Evolutionary conservation across 2,888 invertebrate genomes (phyloP), one percentile per base, ranked within the genome.

Genomic region (Pterostichus niger): DNA sequence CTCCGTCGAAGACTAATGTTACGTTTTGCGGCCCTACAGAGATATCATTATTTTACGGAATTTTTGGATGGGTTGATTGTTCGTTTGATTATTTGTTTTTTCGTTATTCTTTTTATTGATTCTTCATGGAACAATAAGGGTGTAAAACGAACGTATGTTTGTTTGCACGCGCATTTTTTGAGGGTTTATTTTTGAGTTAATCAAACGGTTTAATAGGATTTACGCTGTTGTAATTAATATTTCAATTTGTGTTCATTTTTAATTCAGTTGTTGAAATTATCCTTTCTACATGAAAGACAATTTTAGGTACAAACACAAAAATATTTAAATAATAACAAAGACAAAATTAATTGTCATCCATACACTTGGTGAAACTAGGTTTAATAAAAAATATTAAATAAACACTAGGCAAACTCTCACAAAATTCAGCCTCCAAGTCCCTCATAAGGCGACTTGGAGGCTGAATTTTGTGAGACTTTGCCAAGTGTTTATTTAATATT

Each of bases 31-130:
- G 33, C 35, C 13, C 64, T 64, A 35, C 56, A 40, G 44, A 44
- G 44, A 44, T 71, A 40, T 40, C 68, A 68, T 71, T 71, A 71
- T 71, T 71, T 71, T 71, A 71, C 68, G 17, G 44, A 71, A 71
- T 44, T 71, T 44, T 44, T 17, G 35, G 35, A 64, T 35, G 35
- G 10, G 35, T 64, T 64, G 64, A 61, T 11, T 33, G 24, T 61
- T 33, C 13, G 31, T 31, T 31, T 61, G 17, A 59, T 64, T 61
- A 6, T 61, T 61, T 61, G 61, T 61, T 61, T 35, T 64, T 64
- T 64, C 64, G 13, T 33, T 31, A 11, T 40, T 35, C 33, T 11
- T 35, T 64, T 33, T 35, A 64, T 35, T 64, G 33, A 33, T 33
- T 64, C 13, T 64, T 64, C 13, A 6, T 10, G 13, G 49, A n/a